phyloP scores from a whole-genome alignment of 2,797 vertebrate species.

The Rhabdophis nuchalis region DNA sequence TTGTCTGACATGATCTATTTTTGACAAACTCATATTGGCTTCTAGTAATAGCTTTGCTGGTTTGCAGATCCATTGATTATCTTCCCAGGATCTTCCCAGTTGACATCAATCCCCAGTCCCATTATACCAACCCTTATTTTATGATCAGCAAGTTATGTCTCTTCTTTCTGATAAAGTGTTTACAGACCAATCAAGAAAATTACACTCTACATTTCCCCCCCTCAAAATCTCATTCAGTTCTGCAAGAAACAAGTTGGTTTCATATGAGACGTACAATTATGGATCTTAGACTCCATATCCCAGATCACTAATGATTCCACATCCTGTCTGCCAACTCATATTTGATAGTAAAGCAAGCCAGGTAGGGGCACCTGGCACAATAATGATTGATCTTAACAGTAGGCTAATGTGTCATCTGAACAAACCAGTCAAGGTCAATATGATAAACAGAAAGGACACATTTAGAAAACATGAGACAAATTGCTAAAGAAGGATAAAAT shows the following conservation, averaged over 20 bases:
- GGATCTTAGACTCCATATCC: background rate
- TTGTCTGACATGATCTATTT: background rate
- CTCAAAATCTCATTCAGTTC: background rate
- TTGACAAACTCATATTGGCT: background rate
- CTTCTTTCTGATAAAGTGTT: background rate
- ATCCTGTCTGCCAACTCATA: background rate
- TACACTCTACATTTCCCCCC: background rate
- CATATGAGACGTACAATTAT: background rate
- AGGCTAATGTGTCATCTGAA: background rate
- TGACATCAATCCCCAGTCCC: background rate
- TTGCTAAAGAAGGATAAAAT: background rate
- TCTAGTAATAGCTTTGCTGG: background rate
- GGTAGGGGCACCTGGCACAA: background rate
- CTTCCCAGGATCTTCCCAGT: background rate
- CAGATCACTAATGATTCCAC: background rate
- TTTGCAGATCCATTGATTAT: background rate
- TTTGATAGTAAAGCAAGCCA: background rate
- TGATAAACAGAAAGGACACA: no score
- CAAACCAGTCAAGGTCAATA: background rate
- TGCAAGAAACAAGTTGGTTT: background rate
- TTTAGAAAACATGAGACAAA: background rate
- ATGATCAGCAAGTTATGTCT: background rate
- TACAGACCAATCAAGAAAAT: background rate
- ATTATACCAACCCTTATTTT: background rate
- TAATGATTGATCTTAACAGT: background rate